Evolutionary conservation across 1,140 invertebrate species (phyloP), one percentile per base, ranked within the genome.

Genomic region (Drosophila willistoni): DNA sequence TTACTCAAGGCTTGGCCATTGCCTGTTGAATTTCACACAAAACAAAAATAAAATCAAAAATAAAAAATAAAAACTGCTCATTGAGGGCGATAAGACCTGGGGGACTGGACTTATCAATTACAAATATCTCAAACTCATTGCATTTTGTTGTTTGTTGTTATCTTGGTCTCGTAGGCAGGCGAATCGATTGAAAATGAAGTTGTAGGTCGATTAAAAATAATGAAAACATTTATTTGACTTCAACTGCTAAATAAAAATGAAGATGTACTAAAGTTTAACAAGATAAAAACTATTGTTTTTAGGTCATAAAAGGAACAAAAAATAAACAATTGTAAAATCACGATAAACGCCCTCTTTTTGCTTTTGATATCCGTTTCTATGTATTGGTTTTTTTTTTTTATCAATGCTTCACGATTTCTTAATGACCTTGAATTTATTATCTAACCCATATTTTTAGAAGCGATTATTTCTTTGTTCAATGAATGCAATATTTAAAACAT

Each of bases 21-120:
- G 36, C 36, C 10, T 14, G 7, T 22, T 60, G 34, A 29, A 29
- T 29, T 60, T 60, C 36, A 17, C 36, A 60, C 36, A 41, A 36
- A 9, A 36, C 34, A 36, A 9, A 36, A 29, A 3, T 25, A 5
- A 25, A 25, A 25, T 25, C 2, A 25, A 25, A 25, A 25, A 29
- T 29, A 29, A 7, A 29, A 29, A 5, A 36, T 7, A 55, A 39
- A 59, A 59, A 59, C 4, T 59, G 17, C 13, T 39, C 56, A 59
- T 36, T 59, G 14, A 59, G 17, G 9, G 33, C 17, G 61, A 63
- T 63, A 63, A 51, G 61, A 63, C 34, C 44, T 22, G 14, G 14
- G 14, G 9, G 42, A 63, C 29, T 47, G 29, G 61, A 63, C 25
- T 63, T 63, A 63, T 63, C 61, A 33, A 44, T 51, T 42, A 47